Evolutionary conservation across 2,888 invertebrate species (phyloP), one percentile per base, ranked within the genome.

Genomic region (Tholera decimalis): DNA sequence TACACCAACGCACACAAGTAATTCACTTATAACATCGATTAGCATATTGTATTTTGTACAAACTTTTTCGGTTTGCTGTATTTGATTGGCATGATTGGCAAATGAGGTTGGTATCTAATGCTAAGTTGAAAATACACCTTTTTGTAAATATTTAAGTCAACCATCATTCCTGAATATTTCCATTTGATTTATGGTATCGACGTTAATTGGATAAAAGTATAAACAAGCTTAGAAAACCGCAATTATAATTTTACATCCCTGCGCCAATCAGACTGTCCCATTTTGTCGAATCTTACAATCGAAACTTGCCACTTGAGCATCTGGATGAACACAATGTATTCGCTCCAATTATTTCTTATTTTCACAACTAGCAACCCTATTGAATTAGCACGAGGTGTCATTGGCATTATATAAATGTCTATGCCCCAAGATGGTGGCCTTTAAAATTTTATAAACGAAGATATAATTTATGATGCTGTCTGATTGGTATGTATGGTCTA

Each of bases 401-500:
- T 83, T 88, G 88, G 84, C 85, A 84, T 84, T 83, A 82, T 74
- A 80, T 73, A 87, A 83, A 85, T 82, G 73, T 64, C 73, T 81
- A 79, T 59, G 74, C 70, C 83, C 84, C 68, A 83, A 88, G 81
- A 85, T 85, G 86, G 88, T 78, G 75, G 54, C 73, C 56, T 67
- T 68, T 63, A 74, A 82, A 79, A 65, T 60, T 66, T 51, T 61
- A n/a, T 69, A 69, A 74, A 65, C 55, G 46, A 53, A 37, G 28
- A 60, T 59, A 66, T 77, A 79, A 76, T 78, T 75, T 68, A 83
- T 71, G 69, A 57, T 71, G 53, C 66, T 60, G 61, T 82, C 59
- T 73, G 79, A 83, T 77, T 82, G 67, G 24, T 55, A 50, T 41
- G 78, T 68, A 73, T 73, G 63, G n/a, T n/a, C n/a, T 77, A 72